phyloP scores from a whole-genome alignment of 1,140 invertebrate species.

The Drosophila kanapiae region DNA sequence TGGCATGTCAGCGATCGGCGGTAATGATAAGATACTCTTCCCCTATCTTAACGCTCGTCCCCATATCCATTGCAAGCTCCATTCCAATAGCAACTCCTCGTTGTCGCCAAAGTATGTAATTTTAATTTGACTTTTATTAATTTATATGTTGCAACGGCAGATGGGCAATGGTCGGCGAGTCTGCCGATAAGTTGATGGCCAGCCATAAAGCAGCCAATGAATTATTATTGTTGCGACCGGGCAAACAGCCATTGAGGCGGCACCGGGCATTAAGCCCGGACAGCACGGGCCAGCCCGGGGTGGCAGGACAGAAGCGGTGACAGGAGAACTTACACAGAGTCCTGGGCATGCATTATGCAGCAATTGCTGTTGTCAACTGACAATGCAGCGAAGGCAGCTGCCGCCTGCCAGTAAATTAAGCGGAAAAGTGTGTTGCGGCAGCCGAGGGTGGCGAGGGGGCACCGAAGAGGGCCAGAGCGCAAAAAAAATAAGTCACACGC shows the following conservation, averaged over 20 bases:
- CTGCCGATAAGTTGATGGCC: slow-evolving; percentile 78
- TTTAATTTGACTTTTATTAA: slow-evolving; percentile 80
- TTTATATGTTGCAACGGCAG: slow-evolving; percentile 54
- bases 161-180: slow-evolving; percentile 20
- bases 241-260: slow-evolving; percentile 38
- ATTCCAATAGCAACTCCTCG: slow-evolving; percentile 29
- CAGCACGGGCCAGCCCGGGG: too few relatives aligned
- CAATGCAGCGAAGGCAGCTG: slow-evolving; percentile 54
- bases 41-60: slow-evolving; percentile 1
- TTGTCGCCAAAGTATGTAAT: slow-evolving; percentile 57
- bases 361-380: slow-evolving; percentile 79
- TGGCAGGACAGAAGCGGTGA: slow-evolving; percentile 43
- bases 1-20: slow-evolving; percentile 19
- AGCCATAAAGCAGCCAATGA: slow-evolving; percentile 78
- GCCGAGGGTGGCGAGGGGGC: slow-evolving; percentile 31
- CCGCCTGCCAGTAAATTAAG: slow-evolving; percentile 81
- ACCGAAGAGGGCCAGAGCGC: slow-evolving; percentile 5
- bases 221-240: slow-evolving; percentile 67
- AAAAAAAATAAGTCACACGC: slow-evolving; percentile 34
- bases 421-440: slow-evolving; percentile 77
- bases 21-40: slow-evolving; percentile 26
- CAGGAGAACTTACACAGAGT: slow-evolving; percentile 53
- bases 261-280: slow-evolving; percentile 43
- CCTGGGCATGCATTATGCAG: slow-evolving; percentile 74
- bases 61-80: slow-evolving; percentile 7